Base-by-base conservation (phyloP, 2,888 invertebrate species). In the Lathronympha strigana region DNA sequence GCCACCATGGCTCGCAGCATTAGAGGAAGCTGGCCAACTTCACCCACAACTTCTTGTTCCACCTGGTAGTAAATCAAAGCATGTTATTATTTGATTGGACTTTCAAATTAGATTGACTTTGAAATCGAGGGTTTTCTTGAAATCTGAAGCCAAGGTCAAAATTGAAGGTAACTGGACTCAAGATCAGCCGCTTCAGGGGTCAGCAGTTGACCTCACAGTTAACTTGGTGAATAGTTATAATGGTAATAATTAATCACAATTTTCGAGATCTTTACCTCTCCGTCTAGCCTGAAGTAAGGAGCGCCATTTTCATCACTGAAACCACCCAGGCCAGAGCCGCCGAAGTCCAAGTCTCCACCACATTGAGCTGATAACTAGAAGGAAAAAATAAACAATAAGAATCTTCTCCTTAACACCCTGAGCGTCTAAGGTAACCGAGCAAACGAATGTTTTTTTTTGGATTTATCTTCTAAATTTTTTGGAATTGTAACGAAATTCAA, bases 1-100 rank as follows among this genome's bases (percentile, higher is more conserved):
- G 95, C 95, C 9, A 96, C 96, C 95, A 96, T 96, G 0, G 96
- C 96, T n/a, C 96, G 93, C 45, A 97, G 87, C 77, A 96, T 96
- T 49, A 95, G 93, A 0, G 96, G 97, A 28, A 97, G 87, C 77
- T 96, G 95, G 0, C 95, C 95, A 21, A 96, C 95, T 76, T 93
- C 90, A 80, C 95, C 91, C 0, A 92, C 90, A 0, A 92, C 91
- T 75, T 91, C 91, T 74, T 90, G 89, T 76, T 91, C 91, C 68
- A 91, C 88, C 91, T 92, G 71, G 0, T 23, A 47, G n/a, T 43
- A 68, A 63, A 55, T 50, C 61, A 43, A 21, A 51, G 15, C 4
- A 28, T 53, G 17, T 49, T 17, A 1, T 40, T 17, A 6, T 5
- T 6, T 4, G 1, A 17, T 11, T 51, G 5, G 2, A n/a, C 1